phyloP scores from a whole-genome alignment of 1,140 invertebrate species.

The Macrobrachium rosenbergii region DNA sequence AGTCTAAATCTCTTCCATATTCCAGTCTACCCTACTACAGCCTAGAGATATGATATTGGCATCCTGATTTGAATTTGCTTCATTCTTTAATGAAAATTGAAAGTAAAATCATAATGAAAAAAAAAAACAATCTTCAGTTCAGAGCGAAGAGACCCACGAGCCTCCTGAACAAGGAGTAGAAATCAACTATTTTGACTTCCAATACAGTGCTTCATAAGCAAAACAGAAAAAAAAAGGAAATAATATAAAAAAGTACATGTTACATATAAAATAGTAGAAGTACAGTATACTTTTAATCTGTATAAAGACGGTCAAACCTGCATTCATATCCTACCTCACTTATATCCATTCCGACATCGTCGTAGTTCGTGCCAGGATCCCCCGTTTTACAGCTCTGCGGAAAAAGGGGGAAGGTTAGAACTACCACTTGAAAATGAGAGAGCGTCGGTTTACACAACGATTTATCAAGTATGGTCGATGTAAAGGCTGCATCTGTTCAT shows the following conservation, averaged over 20 bases:
- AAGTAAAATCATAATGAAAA: slow-evolving; percentile 28
- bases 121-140: slow-evolving; percentile 33
- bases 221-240: slow-evolving; percentile 51
- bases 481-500: too few relatives aligned
- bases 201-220: slow-evolving; percentile 55
- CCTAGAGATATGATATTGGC: background rate
- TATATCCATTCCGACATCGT: slow-evolving; percentile 67
- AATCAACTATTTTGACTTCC: slow-evolving; percentile 37
- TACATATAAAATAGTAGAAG: slow-evolving; percentile 36
- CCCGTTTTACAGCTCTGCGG: slow-evolving; percentile 39
- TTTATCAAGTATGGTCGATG: too few relatives aligned
- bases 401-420: background rate
- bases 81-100: slow-evolving; percentile 9
- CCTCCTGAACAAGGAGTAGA: slow-evolving; percentile 31
- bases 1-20: too few relatives aligned
- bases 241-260: slow-evolving; percentile 47
- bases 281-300: slow-evolving; percentile 30
- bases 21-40: too few relatives aligned
- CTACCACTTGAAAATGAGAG: background rate
- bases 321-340: slow-evolving; percentile 67
- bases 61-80: slow-evolving; percentile 31
- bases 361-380: slow-evolving; percentile 68
- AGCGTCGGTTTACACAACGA: too few relatives aligned
- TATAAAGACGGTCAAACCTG: slow-evolving; percentile 51
- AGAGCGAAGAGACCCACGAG: slow-evolving; percentile 28